Base-by-base conservation (phyloP, 2,888 invertebrate genomes). In the Candidula unifasciata region DNA sequence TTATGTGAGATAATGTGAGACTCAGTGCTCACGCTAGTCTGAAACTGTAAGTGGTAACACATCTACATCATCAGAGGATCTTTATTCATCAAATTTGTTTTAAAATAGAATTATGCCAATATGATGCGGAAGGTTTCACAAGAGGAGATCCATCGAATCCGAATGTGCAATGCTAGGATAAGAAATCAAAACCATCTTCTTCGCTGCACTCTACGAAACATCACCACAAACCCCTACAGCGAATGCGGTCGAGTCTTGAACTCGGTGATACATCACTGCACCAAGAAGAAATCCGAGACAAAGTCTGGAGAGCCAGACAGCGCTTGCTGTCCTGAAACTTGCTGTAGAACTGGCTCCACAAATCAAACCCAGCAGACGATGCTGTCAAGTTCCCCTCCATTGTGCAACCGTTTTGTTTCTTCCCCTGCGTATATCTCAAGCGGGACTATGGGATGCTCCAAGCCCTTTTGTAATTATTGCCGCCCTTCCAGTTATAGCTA, bases 121-220 rank as follows among this genome's bases (percentile, higher is more conserved):
- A 80, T 85, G 85, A 68, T 74, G 64, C 30, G 68, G 16, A 73
- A 71, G 1, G 30, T 82, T 57, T 27, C 52, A 10, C 30, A 68
- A 37, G 54, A 66, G 0, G 82, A 82, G n/a, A 69, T 82, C 6
- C 37, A 64, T 57, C 44, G 82, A 27, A 37, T 82, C 21, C 27
- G 76, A 35, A 60, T 52, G 33, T 35, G 71, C 27, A 82, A 76
- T 33, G 37, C 76, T 5, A 27, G 44, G 33, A 74, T 76, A 8
- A 18, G 82, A 76, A 82, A 82, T 57, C 52, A 64, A 18, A 82
- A 82, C 16, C 66, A 82, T 27, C 35, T 82, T 27, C 52, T 74
- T 5, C 37, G 76, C 0, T 76, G 82, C 52, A 64, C 74, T 3
- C n/a, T 82, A 27, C 52, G 64, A 5, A 76, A 82, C 30, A 54